phyloP scores from a whole-genome alignment of 2,797 vertebrate species.

The Ptychadena robeensis region DNA sequence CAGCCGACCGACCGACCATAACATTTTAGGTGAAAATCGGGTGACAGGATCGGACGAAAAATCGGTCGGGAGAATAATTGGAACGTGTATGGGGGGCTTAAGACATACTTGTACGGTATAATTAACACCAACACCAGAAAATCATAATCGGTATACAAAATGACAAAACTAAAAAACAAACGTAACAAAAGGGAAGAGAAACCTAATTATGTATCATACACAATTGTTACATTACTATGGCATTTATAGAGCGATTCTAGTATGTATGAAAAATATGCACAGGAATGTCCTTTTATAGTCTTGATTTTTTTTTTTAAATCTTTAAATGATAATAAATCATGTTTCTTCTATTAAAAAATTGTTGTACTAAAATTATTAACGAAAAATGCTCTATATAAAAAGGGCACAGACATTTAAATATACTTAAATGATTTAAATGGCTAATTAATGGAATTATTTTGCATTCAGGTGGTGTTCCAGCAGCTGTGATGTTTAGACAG shows the following conservation, averaged over 20 bases:
- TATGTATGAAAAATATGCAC: neutral
- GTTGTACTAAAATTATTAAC: neutral
- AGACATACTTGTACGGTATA: no score
- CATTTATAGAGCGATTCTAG: neutral
- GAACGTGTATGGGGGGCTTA: no score
- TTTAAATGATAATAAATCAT: neutral
- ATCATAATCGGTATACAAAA: no score
- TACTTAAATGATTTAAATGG: constrained; percentile 34
- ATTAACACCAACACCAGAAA: no score
- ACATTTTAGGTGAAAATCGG: no score
- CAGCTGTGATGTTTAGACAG: constrained; percentile 40
- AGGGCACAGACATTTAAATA: neutral
- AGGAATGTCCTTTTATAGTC: neutral
- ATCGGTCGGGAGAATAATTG: no score
- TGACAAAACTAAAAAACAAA: neutral
- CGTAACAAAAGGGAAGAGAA: neutral
- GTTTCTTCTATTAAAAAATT: neutral
- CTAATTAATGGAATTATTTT: constrained; percentile 49
- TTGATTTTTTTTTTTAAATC: no score
- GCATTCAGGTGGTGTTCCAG: constrained; percentile 54
- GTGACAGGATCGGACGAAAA: no score
- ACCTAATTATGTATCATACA: no score
- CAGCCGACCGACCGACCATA: no score
- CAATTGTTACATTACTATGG: neutral
- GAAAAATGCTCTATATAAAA: neutral